Evolutionary conservation across 2,888 invertebrate species (phyloP), one percentile per base, ranked within the genome.

Genomic region (Bhutanitis thaidina): DNA sequence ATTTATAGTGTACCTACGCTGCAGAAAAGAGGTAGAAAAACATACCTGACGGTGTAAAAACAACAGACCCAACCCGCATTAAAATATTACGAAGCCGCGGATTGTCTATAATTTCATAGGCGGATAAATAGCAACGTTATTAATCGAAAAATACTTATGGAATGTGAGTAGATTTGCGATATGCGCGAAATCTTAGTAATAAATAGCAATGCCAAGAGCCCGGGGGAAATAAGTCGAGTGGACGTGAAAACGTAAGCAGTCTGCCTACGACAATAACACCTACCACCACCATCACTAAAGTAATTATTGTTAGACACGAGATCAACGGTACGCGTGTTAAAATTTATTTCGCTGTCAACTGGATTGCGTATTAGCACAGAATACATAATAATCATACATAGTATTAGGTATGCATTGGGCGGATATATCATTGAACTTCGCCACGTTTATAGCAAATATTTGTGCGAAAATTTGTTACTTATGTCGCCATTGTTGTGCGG

Each of bases 281-380:
- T 20, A 20, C 61, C n/a, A 58, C 59, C 62, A 30, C 29, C 52
- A 62, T 63, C 65, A 61, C 65, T 77, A 80, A 81, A 77, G 72
- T 81, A 77, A 82, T 82, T 80, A 81, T 80, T 70, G 71, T 80
- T 81, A 81, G 77, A 79, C 72, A 64, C 64, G 67, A 69, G 68
- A 64, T 60, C 60, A 66, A 62, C 67, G 68, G 71, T 64, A 67
- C 71, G 65, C 65, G 63, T 65, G 61, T 70, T 67, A 60, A 63
- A 62, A 63, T 63, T 59, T 54, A 35, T 35, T 35, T 16, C 40
- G 36, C 27, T 7, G 35, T 16, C 12, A 10, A 32, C 38, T 9
- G 49, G 38, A 25, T 10, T 10, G 40, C 38, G 32, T 43, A 52
- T 52, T 20, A 20, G 20, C 5, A 20, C 20, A 20, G 20, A 2